Evolutionary conservation across 2,113 vertebrate genomes (phyloP).

Genomic region (Galbula dea): DNA sequence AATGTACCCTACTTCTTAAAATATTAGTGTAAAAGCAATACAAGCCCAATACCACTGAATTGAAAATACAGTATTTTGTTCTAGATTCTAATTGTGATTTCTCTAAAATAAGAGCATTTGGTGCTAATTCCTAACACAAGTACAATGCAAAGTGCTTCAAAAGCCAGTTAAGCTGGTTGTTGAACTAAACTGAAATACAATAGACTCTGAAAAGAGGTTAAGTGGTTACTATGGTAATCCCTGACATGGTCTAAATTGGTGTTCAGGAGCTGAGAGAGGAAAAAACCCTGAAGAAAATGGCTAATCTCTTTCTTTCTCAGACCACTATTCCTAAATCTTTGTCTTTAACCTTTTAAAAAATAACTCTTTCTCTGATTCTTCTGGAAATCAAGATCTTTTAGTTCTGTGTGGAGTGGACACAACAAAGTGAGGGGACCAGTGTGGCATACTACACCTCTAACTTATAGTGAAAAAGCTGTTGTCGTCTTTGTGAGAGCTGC

Average conservation of each 20-base stretch:
- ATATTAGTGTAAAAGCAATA: background rate
- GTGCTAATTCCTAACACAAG: background rate
- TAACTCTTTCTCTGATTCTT: background rate
- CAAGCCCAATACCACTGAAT: background rate
- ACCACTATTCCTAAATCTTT: background rate
- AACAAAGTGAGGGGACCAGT: background rate
- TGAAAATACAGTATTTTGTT: background rate
- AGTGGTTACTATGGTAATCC: constrained; percentile 63
- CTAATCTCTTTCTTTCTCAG: background rate
- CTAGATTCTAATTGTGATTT: background rate
- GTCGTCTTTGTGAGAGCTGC: background rate
- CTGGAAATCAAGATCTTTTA: background rate
- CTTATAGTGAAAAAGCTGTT: background rate
- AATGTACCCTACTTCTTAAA: background rate
- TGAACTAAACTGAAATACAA: constrained; percentile 48
- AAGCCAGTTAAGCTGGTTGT: constrained; percentile 15
- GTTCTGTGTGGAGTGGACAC: background rate
- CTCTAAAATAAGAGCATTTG: background rate
- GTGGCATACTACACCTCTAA: background rate
- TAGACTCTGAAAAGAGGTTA: constrained; percentile 41
- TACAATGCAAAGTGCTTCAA: constrained; percentile 27
- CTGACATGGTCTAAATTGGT: constrained; percentile 25
- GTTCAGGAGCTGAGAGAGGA: constrained; percentile 5
- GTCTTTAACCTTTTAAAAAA: constrained; percentile 20
- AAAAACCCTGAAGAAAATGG: constrained; percentile 13